These are phyloP conservation scores for Plodia interpunctella DNA, from an alignment of 1,140 invertebrate species.

Conservation along the genomic window DNA sequence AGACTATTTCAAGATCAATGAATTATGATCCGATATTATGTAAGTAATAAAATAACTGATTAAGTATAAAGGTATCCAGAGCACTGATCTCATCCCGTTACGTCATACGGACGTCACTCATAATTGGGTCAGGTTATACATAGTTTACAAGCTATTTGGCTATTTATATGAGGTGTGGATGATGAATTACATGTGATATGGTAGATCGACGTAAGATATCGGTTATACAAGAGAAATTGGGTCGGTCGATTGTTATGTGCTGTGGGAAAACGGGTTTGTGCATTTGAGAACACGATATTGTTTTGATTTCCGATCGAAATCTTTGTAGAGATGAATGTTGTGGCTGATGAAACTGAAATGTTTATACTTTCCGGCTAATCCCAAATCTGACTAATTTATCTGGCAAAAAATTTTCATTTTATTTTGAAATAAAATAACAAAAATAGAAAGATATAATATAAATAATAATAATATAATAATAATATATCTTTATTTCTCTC, in stretches of 20 bases:
- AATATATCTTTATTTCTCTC: too few species aligned
- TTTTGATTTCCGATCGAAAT: neutral
- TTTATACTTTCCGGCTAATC: neutral
- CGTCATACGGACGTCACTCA: constrained; percentile 55
- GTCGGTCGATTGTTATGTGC: neutral
- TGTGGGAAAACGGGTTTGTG: neutral
- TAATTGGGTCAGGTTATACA: constrained; percentile 60
- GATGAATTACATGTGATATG: constrained; percentile 1
- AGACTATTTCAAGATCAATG: constrained; percentile 4
- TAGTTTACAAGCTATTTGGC: constrained; percentile 58
- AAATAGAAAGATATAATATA: too few species aligned
- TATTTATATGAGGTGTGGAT: constrained; percentile 37
- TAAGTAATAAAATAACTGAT: neutral
- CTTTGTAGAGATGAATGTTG: too few species aligned
- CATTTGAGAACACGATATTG: neutral
- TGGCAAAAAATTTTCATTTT: too few species aligned
- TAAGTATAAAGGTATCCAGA: neutral
- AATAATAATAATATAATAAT: too few species aligned
- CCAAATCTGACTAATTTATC: too few species aligned
- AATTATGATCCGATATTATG: neutral
- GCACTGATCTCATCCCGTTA: constrained; percentile 42
- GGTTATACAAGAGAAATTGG: neutral
- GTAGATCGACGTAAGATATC: constrained; percentile 23
- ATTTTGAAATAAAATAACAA: too few species aligned
- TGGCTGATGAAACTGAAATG: neutral